Percentiles rank a stretch among this genome's conserved stretches.
phyloP scores from a whole-genome alignment of 2,888 invertebrate genomes.

The Xestobium rufovillosum region DNA sequence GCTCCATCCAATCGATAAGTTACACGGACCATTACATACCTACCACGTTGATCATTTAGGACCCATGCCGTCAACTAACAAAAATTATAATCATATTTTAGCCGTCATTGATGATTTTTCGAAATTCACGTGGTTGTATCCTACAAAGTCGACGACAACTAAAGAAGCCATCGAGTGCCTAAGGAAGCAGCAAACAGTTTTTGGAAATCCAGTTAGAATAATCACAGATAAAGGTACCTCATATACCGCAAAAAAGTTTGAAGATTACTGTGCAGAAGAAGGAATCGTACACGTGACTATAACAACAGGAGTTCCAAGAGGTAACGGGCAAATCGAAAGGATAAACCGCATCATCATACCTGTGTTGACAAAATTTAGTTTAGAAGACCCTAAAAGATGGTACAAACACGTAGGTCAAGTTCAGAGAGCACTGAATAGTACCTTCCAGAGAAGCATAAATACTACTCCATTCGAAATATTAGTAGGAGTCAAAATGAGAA shows the following conservation, averaged over 20 bases:
- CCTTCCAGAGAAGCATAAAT: conserved; percentile 19
- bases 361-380: conserved; percentile 19
- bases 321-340: conserved; percentile 21
- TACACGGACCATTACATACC: conserved; percentile 27
- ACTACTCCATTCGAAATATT: conserved; percentile 21
- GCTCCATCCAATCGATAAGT: conserved; percentile 29
- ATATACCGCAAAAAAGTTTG: conserved; percentile 20
- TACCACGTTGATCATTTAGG: conserved; percentile 34
- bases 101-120: conserved; percentile 31
- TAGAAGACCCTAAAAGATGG: conserved; percentile 19
- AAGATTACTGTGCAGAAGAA: conserved; percentile 13
- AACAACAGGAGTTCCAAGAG: conserved; percentile 12
- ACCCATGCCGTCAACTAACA: conserved; percentile 29
- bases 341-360: conserved; percentile 22
- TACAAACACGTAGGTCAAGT: conserved; percentile 19
- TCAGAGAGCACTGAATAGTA: conserved; percentile 19
- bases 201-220: conserved; percentile 23
- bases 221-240: conserved; percentile 23
- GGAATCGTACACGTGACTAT: conserved; percentile 11
- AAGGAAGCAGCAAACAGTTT: conserved; percentile 19
- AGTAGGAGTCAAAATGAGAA: conserved; percentile 17
- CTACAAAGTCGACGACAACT: conserved; percentile 27
- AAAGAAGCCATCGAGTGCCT: conserved; percentile 25
- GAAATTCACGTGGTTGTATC: conserved; percentile 32
- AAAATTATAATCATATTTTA: conserved; percentile 29